Base-by-base conservation (phyloP, 2,888 invertebrate species). In the Stramonita haemastoma region DNA sequence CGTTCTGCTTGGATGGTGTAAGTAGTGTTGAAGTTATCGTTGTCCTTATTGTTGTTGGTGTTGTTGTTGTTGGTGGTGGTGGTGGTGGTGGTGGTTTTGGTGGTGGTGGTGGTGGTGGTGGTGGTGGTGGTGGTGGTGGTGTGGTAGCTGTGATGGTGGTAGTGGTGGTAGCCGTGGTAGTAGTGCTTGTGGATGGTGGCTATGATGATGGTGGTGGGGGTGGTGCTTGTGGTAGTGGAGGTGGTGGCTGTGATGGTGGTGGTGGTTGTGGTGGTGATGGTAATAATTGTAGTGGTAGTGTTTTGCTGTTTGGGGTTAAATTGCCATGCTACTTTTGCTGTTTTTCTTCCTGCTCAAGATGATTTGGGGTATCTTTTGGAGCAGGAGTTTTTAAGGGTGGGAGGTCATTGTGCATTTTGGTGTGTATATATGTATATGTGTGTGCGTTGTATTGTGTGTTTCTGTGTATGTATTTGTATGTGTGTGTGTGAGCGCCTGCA, bases 1-100 rank as follows among this genome's bases (percentile, higher is more conserved):
- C 95, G 96, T 97, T 29, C 92, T 97, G 2, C 96, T 97, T 34
- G 97, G 97, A 91, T 97, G 97, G 97, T 97, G 97, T 97, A 96
- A 96, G 96, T 36, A 11, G 5, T 15, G 66, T 66, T 13, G 60
- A 15, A 15, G 1, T 66, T 66, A 13, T 66, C 13, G 66, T 66
- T 66, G 66, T 13, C 26, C 6, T 13, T 66, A 2, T 66, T 66
- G 66, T 6, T 66, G 19, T 66, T 66, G 60, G 11, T 66, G 66
- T 66, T 66, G 66, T 2, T 66, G 66, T 66, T 66, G 17, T 66
- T 46, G 46, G n/a, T 11, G 73, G n/a, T 22, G 73, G n/a, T 22
- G 73, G n/a, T 26, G 60, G 4, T 22, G 4, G 22, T 15, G 4
- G 60, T 19, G 4, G 60, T 22, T 60, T 15, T 60, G 60, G 60